Percentiles rank a stretch among this genome's conserved stretches.
These are phyloP conservation scores for Ischnura elegans DNA, from an alignment of 2,888 invertebrate genomes.

Conservation along the genomic window DNA sequence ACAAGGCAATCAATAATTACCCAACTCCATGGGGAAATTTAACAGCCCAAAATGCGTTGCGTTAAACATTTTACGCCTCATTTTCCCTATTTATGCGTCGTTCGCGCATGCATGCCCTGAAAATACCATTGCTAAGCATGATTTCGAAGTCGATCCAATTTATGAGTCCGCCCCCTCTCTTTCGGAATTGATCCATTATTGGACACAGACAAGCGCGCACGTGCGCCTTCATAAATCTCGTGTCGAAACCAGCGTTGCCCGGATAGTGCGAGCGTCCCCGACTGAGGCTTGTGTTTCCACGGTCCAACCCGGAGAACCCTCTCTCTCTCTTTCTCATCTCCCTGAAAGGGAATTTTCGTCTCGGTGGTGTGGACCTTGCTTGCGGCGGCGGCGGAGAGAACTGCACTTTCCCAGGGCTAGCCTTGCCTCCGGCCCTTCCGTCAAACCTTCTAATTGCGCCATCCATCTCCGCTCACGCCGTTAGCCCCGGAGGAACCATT, in stretches of 20 bases:
- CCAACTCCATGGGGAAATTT: neutral
- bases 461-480: conserved; percentile 14
- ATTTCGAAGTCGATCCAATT: neutral
- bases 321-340: neutral
- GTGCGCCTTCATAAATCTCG: neutral
- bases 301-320: neutral
- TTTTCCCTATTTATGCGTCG: neutral
- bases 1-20: neutral
- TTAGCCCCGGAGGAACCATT: neutral
- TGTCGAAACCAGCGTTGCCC: neutral
- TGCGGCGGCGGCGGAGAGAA: neutral
- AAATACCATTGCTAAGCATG: neutral
- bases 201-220: neutral
- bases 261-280: neutral
- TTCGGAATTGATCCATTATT: conserved; percentile 30
- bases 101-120: neutral
- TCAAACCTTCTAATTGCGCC: neutral
- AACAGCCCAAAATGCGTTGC: neutral
- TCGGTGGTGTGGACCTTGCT: neutral
- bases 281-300: neutral
- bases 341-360: neutral
- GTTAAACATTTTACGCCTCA: neutral
- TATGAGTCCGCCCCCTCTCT: conserved; percentile 15
- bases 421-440: neutral
- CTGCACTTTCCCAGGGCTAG: neutral